Evolutionary conservation across 1,140 invertebrate species (phyloP), one percentile per base, ranked within the genome.

Genomic region (Acyrthosiphon pisum): DNA sequence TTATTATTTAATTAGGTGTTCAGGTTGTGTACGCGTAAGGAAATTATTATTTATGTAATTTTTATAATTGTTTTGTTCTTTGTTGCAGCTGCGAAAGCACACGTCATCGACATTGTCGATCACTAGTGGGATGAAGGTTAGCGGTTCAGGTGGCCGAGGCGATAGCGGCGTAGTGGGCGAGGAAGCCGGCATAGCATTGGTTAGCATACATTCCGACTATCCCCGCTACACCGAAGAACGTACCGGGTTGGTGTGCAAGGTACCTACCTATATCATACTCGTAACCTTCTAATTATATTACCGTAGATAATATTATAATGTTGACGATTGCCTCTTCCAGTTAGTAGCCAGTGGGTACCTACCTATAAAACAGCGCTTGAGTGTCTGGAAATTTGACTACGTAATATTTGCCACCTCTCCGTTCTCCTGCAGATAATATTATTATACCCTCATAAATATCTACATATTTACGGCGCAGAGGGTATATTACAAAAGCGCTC

Each of bases 21-120:
- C 18, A 83, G 9, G 3, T 14, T 30, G 23, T 41, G 41, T 41
- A 41, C 41, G 41, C 41, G 2, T 41, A 3, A 41, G 41, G 3
- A 41, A 41, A 41, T 41, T 41, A 41, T 41, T 41, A 41, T 41
- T 41, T 41, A 41, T 41, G 41, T 41, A 3, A 41, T 41, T 41
- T 41, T 26, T 37, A 44, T 53, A 26, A 37, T 53, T 89, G 1
- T 50, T 53, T 22, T 84, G 7, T 94, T 68, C 81, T 83, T 1
- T 94, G 94, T 97, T 97, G 93, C 97, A 98, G 98, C 97, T 99
- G 95, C 98, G 98, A 96, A 99, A 99, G 96, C 98, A 98, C 81
- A 93, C 93, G 96, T 97, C 98, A 95, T 99, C 98, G 95, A 99
- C 98, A 95, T 97, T 99, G 95, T 99, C 98, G 96, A 98, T 98